Evolutionary conservation across 23 tunicate species (phyloP), one percentile per base, ranked within the genome.

Genomic region (Phallusia fumigata): DNA sequence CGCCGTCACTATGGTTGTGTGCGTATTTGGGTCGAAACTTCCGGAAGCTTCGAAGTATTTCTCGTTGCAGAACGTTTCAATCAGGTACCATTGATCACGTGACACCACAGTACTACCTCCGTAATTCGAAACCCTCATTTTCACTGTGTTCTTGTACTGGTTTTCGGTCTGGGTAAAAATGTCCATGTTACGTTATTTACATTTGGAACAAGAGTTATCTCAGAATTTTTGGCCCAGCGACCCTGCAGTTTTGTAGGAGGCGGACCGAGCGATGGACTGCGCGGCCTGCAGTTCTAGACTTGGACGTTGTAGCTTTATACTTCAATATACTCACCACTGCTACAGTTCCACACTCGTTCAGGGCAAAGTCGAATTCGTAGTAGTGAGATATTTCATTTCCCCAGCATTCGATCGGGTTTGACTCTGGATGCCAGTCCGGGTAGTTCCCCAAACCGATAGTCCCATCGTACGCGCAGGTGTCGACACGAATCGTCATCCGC

Each of bases 131-230:
- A 74, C 30, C 77, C 77, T 21, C 77, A 74, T 74, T 33, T 33
- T 74, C 12, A 74, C 33, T 33, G 45, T 35, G 77, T 74, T 74
- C 19, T 74, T 33, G 16, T 74, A n/a, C n/a, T n/a, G n/a, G n/a
- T n/a, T n/a, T n/a, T n/a, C n/a, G n/a, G n/a, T n/a, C n/a, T n/a
- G n/a, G n/a, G n/a, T n/a, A n/a, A n/a, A n/a, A n/a, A n/a, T n/a
- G n/a, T n/a, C n/a, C n/a, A n/a, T n/a, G n/a, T n/a, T n/a, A n/a
- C n/a, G n/a, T n/a, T n/a, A n/a, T n/a, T n/a, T n/a, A n/a, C n/a
- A n/a, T n/a, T n/a, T n/a, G n/a, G n/a, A n/a, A n/a, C n/a, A n/a
- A n/a, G n/a, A n/a, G n/a, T n/a, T n/a, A n/a, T n/a, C n/a, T n/a
- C n/a, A n/a, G n/a, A n/a, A n/a, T n/a, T n/a, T n/a, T n/a, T n/a